Conservation (phyloP, 2,888 invertebrate genomes). For the Taphrorychus bicolor region DNA sequence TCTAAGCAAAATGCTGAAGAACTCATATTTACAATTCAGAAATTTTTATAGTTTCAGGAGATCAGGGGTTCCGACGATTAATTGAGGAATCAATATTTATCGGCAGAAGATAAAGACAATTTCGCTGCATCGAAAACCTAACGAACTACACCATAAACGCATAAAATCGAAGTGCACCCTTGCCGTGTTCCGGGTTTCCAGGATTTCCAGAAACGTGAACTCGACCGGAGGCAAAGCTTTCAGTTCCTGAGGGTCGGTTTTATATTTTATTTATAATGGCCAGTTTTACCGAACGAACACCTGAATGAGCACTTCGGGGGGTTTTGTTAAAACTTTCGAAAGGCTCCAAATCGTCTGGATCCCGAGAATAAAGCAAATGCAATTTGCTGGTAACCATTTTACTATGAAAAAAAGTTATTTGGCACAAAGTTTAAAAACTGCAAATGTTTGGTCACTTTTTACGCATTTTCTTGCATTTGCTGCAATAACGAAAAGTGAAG, state of each 20-base stretch:
- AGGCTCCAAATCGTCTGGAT: not conserved
- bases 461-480: too few species aligned
- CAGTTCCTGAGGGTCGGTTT: constrained; percentile 16
- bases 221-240: not conserved
- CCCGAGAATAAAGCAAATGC: not conserved
- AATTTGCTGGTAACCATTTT: not conserved
- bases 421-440: too few species aligned
- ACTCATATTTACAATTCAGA: too few species aligned
- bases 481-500: too few species aligned
- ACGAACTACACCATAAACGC: not conserved
- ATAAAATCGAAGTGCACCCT: not conserved
- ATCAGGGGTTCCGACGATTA: too few species aligned
- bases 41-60: too few species aligned
- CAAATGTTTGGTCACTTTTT: too few species aligned
- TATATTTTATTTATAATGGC: constrained; percentile 23
- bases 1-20: too few species aligned
- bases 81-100: too few species aligned
- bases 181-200: not conserved
- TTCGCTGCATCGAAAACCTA: too few species aligned
- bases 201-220: not conserved
- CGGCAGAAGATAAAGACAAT: too few species aligned
- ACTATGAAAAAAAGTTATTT: too few species aligned
- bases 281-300: constrained; percentile 13
- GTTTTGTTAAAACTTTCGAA: constrained; percentile 9
- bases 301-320: constrained; percentile 4